Base-by-base conservation (phyloP, 2,888 invertebrate genomes). In the Priocnemis perturbator region DNA sequence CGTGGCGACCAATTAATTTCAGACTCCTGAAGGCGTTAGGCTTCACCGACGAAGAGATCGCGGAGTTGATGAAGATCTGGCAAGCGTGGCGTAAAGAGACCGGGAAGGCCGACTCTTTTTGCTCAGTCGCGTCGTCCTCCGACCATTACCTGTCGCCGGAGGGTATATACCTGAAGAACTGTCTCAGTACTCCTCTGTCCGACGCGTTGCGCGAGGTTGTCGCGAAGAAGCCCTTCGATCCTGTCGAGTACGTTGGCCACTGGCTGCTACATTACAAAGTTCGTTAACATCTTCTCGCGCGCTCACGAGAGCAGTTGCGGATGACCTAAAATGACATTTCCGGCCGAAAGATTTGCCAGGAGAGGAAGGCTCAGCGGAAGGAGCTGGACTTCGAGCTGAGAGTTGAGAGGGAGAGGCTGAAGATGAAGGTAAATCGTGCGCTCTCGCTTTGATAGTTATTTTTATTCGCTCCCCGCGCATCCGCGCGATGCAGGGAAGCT, bases 191-290 rank as follows among this genome's bases (percentile, higher is more conserved):
- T 20, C 79, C 81, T 47, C 67, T 86, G 62, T 59, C 76, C 2
- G 50, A 62, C 14, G 87, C 81, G 15, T 62, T 88, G 23, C 66
- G 80, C 0, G 87, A 87, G 68, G 74, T 87, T 7, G 63, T 78
- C 3, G 50, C 71, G 1, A 84, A 74, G 53, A 83, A 83, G 56
- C 88, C 87, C 3, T 60, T 62, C 44, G 84, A 87, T 67, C 86
- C 87, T 0, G 73, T 87, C 14, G 85, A 86, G 48, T 88, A 85
- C 75, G 80, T 88, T 26, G 86, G 79, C 3, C 79, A 85, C n/a
- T 86, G 85, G 85, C 77, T 87, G 47, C 69, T 86, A 5, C 75
- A 86, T 75, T 85, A 78, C 30, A 82, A 77, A 75, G 85, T 86
- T 37, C 47, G 45, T 59, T 48, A 21, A 47, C 20, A 26, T 21